These are phyloP conservation scores for Chymomyza caudatula DNA, from an alignment of 2,888 invertebrate genomes.

Conservation along the genomic window DNA sequence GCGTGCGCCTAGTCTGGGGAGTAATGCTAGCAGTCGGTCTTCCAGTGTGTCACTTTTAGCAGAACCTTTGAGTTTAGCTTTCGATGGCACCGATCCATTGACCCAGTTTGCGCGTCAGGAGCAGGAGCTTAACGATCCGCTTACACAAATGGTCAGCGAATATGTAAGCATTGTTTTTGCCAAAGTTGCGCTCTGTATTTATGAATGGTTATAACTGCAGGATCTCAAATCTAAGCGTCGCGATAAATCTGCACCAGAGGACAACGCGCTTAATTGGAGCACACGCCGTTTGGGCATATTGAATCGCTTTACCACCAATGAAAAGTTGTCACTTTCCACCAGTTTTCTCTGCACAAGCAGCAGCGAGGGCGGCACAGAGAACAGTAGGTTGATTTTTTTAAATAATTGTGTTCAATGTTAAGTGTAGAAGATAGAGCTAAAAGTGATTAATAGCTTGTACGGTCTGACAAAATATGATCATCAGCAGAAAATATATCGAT, in stretches of 20 bases:
- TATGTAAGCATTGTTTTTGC: slow-evolving; percentile 54
- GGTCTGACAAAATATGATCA: too few relatives aligned
- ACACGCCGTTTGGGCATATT: slow-evolving; percentile 87
- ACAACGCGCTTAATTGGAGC: slow-evolving; percentile 85
- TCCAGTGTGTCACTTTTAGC: slow-evolving; percentile 78
- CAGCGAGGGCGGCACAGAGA: slow-evolving; percentile 78
- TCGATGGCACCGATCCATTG: slow-evolving; percentile 87
- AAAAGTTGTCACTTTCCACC: slow-evolving; percentile 93
- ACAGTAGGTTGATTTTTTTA: slow-evolving; percentile 84
- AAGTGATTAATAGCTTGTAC: too few relatives aligned
- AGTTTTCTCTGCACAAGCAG: slow-evolving; percentile 86
- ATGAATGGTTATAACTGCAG: slow-evolving; percentile 1
- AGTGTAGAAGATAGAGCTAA: too few relatives aligned
- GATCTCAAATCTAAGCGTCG: slow-evolving; percentile 40
- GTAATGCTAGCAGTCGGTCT: slow-evolving; percentile 79
- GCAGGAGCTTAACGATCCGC: slow-evolving; percentile 81
- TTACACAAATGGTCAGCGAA: slow-evolving; percentile 81
- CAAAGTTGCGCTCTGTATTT: not conserved
- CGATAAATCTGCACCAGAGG: slow-evolving; percentile 69
- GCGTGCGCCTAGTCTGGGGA: slow-evolving; percentile 77
- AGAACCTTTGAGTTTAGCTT: slow-evolving; percentile 79
- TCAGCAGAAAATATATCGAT: too few relatives aligned
- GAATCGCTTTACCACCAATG: slow-evolving; percentile 94
- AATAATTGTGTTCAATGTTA: too few relatives aligned
- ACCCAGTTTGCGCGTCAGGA: slow-evolving; percentile 84